Evolutionary conservation across 35 echinoderm and acorn worm genomes (phyloP), one percentile per base, ranked within the genome.

Genomic region (Ophiothrix spiculata): DNA sequence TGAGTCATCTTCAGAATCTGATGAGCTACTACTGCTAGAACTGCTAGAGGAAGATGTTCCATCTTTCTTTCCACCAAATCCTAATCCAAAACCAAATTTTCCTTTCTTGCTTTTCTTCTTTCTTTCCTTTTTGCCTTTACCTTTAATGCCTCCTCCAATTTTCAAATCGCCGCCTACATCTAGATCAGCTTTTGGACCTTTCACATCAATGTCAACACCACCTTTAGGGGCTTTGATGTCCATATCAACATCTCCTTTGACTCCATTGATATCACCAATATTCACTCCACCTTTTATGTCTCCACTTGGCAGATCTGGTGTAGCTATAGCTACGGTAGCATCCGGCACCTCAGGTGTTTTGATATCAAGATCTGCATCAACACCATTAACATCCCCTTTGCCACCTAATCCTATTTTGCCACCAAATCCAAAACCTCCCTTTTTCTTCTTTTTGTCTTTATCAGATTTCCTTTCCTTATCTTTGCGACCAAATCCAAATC

Each of bases 31-130:
- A 31, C 78, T 83, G 38, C 78, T 83, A 75, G 88, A 89, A 13
- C 39, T 63, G 40, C 83, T 89, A 35, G 42, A 74, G 39, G 77
- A 87, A 32, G 84, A 84, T 41, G 33, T 83, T 29, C 74, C 85
- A 83, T 83, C 79, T 40, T 56, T 42, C n/a, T 83, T 85, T 25
- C 92, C 92, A 33, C 92, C 84, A 79, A 94, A 84, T 17, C 90
- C 90, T 64, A 92, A 87, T 32, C 88, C 88, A 94, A 94, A 91
- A 25, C 84, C 80, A 77, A 90, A 90, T 77, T 77, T 77, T 56
- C 83, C 73, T 32, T 83, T 83, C 35, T 94, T 94, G 78, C 82
- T 77, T 56, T 86, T 86, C 46, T 89, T 89, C 80, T 88, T 88
- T 49, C 74, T 93, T 0, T 56, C 39, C 45, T 87, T 87, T 56